Evolutionary conservation across 2,888 invertebrate genomes (phyloP).

Genomic region (Bombylius major): DNA sequence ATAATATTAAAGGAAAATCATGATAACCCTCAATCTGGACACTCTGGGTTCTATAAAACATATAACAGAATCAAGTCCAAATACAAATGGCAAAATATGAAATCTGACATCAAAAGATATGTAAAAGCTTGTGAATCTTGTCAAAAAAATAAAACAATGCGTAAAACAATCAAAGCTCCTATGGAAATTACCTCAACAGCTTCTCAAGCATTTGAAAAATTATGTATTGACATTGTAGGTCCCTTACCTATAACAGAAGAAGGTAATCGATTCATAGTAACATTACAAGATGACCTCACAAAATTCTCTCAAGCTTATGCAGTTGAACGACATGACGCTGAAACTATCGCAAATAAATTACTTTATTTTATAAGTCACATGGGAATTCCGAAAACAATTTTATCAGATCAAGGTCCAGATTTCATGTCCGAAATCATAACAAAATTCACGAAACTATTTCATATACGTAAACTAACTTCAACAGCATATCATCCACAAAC

Average conservation of each 20-base stretch:
- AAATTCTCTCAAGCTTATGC: slow-evolving; percentile 21
- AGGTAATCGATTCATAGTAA: slow-evolving; percentile 19
- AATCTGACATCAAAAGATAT: slow-evolving; percentile 22
- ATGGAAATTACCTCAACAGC: slow-evolving; percentile 25
- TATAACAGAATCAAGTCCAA: slow-evolving; percentile 16
- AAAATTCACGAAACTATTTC: slow-evolving; percentile 22
- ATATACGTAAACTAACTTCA: slow-evolving; percentile 21
- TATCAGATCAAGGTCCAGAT: slow-evolving; percentile 30
- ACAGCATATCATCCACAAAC: slow-evolving; percentile 24
- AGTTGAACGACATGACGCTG: slow-evolving; percentile 21
- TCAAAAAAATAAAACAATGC: slow-evolving; percentile 21
- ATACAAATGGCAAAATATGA: slow-evolving; percentile 24
- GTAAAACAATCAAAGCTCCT: slow-evolving; percentile 17
- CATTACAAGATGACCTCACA: slow-evolving; percentile 20
- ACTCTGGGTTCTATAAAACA: slow-evolving; percentile 13
- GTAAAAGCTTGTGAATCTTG: slow-evolving; percentile 22
- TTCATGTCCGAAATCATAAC: slow-evolving; percentile 25
- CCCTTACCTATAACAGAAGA: slow-evolving; percentile 19
- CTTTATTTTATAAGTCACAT: slow-evolving; percentile 25
- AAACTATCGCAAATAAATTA: slow-evolving; percentile 20
- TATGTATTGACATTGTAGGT: slow-evolving; percentile 22
- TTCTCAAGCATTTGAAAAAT: slow-evolving; percentile 20
- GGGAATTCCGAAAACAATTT: slow-evolving; percentile 20
- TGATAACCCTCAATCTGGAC: neutral
- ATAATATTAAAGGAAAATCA: slow-evolving; percentile 12